Evolutionary conservation across 2,113 vertebrate species (phyloP), one percentile per base, ranked within the genome.

Genomic region (Neogale vison): DNA sequence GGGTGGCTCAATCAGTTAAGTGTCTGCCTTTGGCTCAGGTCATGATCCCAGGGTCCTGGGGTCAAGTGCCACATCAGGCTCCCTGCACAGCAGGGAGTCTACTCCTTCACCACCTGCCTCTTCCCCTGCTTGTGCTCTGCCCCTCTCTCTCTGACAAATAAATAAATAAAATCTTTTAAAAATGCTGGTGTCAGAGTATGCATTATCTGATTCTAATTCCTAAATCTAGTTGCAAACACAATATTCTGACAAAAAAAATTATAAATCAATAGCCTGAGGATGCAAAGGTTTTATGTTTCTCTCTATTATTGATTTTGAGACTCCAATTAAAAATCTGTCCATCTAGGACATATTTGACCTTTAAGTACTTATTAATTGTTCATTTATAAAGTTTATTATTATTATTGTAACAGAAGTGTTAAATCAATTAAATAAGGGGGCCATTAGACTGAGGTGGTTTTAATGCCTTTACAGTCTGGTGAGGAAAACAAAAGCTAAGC

Each of bases 221-320:
- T 23, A 86, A 85, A 91, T 88, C 81, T 79, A 96, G 50, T 79
- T 82, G 81, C 47, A 96, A 34, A 79, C 26, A 67, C 26, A 91
- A 52, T 96, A 74, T 92, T 96, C 29, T 88, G 47, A 67, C 57
- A 39, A 65, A 85, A 85, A 55, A 55, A 52, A 42, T 24, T 9
- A 71, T 39, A 39, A 88, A 77, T 86, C 67, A 87, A 45, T 84
- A 89, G 36, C 17, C 42, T 77, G 18, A 47, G 36, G 79, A 50
- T 83, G 13, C n/a, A 90, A 76, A 97, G 1, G 1, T 50, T 77
- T 89, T 59, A 26, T 77, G 42, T n/a, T 85, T 7, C 12, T 85
- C 82, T 7, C 12, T 82, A 10, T 79, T 77, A 85, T 24, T 86
- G 55, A 96, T 26, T 72, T 94, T 17, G 24, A 47, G n/a, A 0